Base-by-base conservation (phyloP, 2,888 invertebrate species). In the Epistrophella euchroma region DNA sequence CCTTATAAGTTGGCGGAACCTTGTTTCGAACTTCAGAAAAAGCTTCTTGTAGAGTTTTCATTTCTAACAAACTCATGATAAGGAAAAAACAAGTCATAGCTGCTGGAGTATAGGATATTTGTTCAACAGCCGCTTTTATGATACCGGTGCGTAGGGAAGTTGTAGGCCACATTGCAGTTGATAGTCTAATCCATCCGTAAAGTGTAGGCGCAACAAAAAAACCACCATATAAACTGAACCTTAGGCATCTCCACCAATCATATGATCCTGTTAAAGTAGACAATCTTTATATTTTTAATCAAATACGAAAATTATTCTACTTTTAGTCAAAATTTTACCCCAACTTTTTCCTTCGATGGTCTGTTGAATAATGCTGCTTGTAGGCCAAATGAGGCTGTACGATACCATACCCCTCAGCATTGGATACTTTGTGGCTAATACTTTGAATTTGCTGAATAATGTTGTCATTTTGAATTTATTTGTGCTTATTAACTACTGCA, bases 191-290 rank as follows among this genome's bases (percentile, higher is more conserved):
- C 97, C 97, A 97, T 75, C 94, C 94, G 90, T 96, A 97, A 0
- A 97, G 92, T 6, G 96, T 96, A 15, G 97, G 97, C 1, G 97
- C 97, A 22, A 96, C 96, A 91, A 96, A 96, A 62, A 96, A 94
- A 10, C 96, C 95, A n/a, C 97, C 97, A 91, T 96, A 97, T 66
- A 97, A 89, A 89, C 96, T 95, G 92, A 96, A 97, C 83, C 97
- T 94, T 45, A 95, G 92, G 88, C 95, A 95, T 90, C 96, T 94
- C 92, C 93, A 93, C 95, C 95, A 95, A 89, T 96, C 95, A 90
- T 94, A 95, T 85, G 92, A 93, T 52, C 93, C 94, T 94, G 62
- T 11, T n/a, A 50, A 22, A 6, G 25, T 22, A 10, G 13, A 35
- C 2, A 7, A 43, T 13, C n/a, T 43, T n/a, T 7, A 7, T 19